A percentile compares a stretch with the other conserved stretches of the same genome.
These are phyloP conservation scores for Pediacus dermestoides DNA, from an alignment of 2,888 invertebrate genomes.

Conservation along the genomic window DNA sequence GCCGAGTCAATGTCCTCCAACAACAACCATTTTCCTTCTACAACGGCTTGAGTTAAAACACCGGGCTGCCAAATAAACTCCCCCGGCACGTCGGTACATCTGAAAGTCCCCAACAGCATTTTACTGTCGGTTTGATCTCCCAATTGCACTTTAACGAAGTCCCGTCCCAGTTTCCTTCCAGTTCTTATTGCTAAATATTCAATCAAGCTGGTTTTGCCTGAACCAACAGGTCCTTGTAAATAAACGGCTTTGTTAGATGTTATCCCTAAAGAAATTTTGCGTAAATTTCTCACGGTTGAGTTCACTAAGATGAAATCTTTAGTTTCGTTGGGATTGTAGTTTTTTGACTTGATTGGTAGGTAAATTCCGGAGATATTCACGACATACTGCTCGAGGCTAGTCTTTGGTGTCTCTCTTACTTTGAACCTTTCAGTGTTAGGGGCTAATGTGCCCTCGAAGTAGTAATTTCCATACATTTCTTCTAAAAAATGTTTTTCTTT, in stretches of 20 bases:
- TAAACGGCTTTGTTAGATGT: conserved; percentile 72
- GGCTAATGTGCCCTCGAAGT: too few species aligned
- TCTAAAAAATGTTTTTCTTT: too few species aligned
- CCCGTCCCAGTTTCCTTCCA: conserved; percentile 55
- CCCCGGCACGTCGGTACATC: conserved; percentile 95
- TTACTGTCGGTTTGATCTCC: conserved; percentile 97
- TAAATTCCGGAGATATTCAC: conserved; percentile 34
- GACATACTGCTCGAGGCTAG: background rate
- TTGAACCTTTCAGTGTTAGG: too few species aligned
- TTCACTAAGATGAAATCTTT: background rate
- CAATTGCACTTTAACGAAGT: conserved; percentile 82
- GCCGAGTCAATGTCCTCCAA: conserved; percentile 95
- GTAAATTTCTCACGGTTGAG: conserved; percentile 46
- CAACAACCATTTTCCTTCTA: conserved; percentile 85
- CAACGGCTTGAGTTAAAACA: conserved; percentile 84
- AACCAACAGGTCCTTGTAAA: conserved; percentile 85
- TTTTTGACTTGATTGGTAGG: conserved; percentile 19
- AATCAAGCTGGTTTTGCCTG: conserved; percentile 89
- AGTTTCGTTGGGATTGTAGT: conserved; percentile 4
- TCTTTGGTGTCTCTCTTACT: too few species aligned
- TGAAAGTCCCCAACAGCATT: conserved; percentile 87
- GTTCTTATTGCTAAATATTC: conserved; percentile 82
- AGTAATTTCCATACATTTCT: too few species aligned
- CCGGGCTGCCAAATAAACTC: conserved; percentile 97
- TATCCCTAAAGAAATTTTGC: conserved; percentile 75